A percentile compares a stretch with the other conserved stretches of the same genome.
These are phyloP conservation scores for Archivesica marissinica DNA, from an alignment of 1,140 invertebrate species.

Conservation along the genomic window DNA sequence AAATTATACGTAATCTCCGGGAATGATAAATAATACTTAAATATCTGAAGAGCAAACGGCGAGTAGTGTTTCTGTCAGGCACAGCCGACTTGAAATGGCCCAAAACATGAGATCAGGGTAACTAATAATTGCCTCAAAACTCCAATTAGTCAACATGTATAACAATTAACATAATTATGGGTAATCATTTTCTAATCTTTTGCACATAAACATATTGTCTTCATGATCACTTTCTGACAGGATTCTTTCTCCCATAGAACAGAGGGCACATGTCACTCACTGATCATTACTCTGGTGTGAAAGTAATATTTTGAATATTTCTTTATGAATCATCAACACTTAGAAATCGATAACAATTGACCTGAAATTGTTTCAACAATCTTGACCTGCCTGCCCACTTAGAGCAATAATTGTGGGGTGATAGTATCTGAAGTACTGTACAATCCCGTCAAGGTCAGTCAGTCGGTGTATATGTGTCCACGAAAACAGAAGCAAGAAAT, in stretches of 20 bases:
- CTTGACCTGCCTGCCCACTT: background rate
- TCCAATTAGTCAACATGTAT: background rate
- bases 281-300: too few species aligned
- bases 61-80: background rate
- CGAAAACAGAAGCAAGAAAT: background rate
- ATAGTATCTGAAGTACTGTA: background rate
- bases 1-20: too few species aligned
- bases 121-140: background rate
- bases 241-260: too few species aligned
- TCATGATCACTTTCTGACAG: too few species aligned
- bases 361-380: background rate
- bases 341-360: background rate
- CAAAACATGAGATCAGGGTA: background rate
- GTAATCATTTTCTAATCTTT: too few species aligned
- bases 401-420: background rate
- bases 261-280: too few species aligned
- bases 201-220: too few species aligned
- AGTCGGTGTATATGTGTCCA: too few species aligned
- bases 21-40: too few species aligned
- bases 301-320: too few species aligned
- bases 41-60: too few species aligned
- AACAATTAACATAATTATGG: background rate
- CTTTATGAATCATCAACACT: slow-evolving; percentile 4
- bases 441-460: background rate
- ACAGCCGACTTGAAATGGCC: background rate